Evolutionary conservation across 1,140 invertebrate species (phyloP).

Genomic region (Cyclina sinensis): DNA sequence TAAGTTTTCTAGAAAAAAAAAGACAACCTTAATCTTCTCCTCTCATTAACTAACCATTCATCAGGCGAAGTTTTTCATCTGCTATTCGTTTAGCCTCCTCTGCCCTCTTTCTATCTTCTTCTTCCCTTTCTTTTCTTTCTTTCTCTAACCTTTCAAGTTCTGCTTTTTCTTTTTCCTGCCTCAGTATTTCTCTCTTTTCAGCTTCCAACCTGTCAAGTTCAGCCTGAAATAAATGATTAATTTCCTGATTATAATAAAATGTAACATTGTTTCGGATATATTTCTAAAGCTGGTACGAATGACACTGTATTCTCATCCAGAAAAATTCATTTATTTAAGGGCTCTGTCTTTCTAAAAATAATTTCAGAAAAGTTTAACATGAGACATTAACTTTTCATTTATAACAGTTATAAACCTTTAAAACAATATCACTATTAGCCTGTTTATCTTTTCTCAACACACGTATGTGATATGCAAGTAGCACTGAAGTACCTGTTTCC

Average conservation of each 20-base stretch:
- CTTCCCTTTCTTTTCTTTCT: slow-evolving; percentile 65
- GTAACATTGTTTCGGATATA: not conserved
- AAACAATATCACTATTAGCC: no score
- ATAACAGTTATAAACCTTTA: no score
- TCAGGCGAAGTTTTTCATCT: slow-evolving; percentile 73
- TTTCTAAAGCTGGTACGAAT: no score
- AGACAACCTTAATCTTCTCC: no score
- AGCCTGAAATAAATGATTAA: not conserved
- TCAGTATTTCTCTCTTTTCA: slow-evolving; percentile 55
- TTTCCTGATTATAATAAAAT: not conserved
- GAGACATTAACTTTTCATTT: no score
- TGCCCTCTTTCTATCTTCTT: slow-evolving; percentile 70
- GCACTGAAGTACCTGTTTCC: not conserved
- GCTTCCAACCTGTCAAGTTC: slow-evolving; percentile 47
- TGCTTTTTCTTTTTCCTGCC: slow-evolving; percentile 58
- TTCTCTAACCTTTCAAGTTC: slow-evolving; percentile 58
- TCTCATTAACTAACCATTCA: slow-evolving; percentile 48
- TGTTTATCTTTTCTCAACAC: no score
- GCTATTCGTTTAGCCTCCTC: slow-evolving; percentile 71
- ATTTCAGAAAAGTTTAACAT: no score
- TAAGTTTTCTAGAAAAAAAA: no score
- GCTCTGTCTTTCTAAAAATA: no score
- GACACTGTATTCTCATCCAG: no score
- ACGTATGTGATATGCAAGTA: no score
- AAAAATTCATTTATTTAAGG: no score